Conservation (phyloP, 2,888 invertebrate species). For the Apocheima hispidaria region DNA sequence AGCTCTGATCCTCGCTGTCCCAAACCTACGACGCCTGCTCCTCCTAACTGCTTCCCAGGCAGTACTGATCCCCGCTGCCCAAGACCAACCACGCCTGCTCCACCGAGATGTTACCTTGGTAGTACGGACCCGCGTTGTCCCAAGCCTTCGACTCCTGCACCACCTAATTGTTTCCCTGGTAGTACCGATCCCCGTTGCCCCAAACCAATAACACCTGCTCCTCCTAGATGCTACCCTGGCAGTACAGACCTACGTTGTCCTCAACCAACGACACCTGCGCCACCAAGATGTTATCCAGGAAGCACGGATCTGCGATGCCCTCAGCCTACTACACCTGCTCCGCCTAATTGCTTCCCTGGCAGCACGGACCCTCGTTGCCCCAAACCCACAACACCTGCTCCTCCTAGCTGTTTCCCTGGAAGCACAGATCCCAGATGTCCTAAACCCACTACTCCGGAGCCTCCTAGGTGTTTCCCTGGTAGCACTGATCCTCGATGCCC, state of each 20-base stretch:
- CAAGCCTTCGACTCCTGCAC: too few relatives aligned
- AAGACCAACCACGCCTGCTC: slow-evolving; percentile 43
- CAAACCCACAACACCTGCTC: slow-evolving; percentile 46
- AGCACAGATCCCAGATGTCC: slow-evolving; percentile 51
- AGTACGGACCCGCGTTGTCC: slow-evolving; percentile 15
- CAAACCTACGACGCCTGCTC: slow-evolving; percentile 42
- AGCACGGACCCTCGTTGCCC: slow-evolving; percentile 54
- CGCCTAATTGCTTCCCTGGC: slow-evolving; percentile 51
- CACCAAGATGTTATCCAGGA: slow-evolving; percentile 54
- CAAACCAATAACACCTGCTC: slow-evolving; percentile 42
- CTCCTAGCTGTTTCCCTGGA: slow-evolving; percentile 54
- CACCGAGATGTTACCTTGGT: slow-evolving; percentile 52
- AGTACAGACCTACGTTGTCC: too few relatives aligned
- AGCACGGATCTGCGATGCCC: slow-evolving; percentile 49
- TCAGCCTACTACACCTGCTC: slow-evolving; percentile 32
- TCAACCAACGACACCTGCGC: slow-evolving; percentile 44
- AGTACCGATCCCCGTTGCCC: too few relatives aligned
- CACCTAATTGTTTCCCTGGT: too few relatives aligned
- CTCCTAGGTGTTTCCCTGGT: slow-evolving; percentile 63
- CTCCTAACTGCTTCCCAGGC: slow-evolving; percentile 51
- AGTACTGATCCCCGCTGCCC: slow-evolving; percentile 58
- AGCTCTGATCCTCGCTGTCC: slow-evolving; percentile 56
- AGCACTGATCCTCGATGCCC: slow-evolving; percentile 54
- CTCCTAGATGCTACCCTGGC: slow-evolving; percentile 42
- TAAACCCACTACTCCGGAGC: slow-evolving; percentile 37